Evolutionary conservation across 1,140 invertebrate species (phyloP).

Genomic region (Heliconius hewitsoni): DNA sequence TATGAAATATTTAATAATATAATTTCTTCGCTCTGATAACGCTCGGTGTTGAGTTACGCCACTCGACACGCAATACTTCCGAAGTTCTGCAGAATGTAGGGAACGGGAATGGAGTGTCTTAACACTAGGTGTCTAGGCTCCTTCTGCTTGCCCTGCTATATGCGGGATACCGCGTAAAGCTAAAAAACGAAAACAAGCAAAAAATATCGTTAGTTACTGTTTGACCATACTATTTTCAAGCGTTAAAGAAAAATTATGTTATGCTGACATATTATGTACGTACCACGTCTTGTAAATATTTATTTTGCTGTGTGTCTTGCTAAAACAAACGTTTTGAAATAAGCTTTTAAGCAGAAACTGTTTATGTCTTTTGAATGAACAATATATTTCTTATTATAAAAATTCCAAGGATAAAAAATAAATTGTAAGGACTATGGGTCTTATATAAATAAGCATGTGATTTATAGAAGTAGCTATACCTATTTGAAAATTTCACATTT

Average conservation of each 20-base stretch:
- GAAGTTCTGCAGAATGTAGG: no score
- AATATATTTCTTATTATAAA: neutral
- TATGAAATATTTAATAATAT: no score
- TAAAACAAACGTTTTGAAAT: slow-evolving; percentile 20
- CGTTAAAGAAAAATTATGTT: neutral
- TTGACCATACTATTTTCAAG: neutral
- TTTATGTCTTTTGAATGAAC: neutral
- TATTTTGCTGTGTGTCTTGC: neutral
- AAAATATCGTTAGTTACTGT: neutral
- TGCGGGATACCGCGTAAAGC: neutral
- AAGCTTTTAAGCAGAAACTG: slow-evolving; percentile 13
- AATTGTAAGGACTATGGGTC: neutral
- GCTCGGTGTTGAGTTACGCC: no score
- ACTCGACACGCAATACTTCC: no score
- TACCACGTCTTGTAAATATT: slow-evolving; percentile 10
- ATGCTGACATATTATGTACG: slow-evolving; percentile 11
- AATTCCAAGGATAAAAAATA: neutral
- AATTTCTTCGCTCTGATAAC: no score
- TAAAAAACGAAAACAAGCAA: neutral
- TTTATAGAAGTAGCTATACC: no score
- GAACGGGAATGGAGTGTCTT: no score
- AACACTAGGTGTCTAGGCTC: no score
- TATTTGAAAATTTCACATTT: no score
- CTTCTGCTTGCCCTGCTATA: no score
- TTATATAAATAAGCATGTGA: no score